A percentile compares a stretch with the other conserved stretches of the same genome.
Evolutionary conservation across 1,140 invertebrate species (phyloP).

Genomic region (Bombus pyrosoma): DNA sequence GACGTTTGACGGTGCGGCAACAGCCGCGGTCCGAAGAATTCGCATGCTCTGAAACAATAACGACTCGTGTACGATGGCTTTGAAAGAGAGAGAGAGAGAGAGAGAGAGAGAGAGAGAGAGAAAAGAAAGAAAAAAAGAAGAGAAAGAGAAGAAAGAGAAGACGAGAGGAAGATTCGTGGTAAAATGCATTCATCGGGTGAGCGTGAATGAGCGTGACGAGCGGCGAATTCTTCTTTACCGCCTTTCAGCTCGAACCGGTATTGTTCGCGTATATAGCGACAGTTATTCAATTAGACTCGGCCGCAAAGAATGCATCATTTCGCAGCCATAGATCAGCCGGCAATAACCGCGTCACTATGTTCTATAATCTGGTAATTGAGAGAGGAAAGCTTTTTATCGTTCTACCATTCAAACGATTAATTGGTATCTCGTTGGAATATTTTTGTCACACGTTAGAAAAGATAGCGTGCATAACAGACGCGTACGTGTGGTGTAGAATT

Average conservation of each 20-base stretch:
- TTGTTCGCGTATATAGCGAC: slow-evolving; percentile 26
- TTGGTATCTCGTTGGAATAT: neutral
- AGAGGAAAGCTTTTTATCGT: slow-evolving; percentile 12
- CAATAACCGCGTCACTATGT: neutral
- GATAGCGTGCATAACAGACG: neutral
- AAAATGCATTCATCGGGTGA: neutral
- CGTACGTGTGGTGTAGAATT: neutral
- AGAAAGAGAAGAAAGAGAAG: neutral
- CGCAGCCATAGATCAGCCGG: neutral
- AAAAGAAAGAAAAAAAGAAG: too few species aligned
- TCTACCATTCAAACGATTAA: neutral
- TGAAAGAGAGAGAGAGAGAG: neutral
- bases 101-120: too few species aligned
- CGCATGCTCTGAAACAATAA: neutral
- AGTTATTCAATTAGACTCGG: slow-evolving; percentile 20
- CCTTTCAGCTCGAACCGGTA: slow-evolving; percentile 26
- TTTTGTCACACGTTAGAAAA: neutral
- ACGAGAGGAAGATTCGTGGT: neutral
- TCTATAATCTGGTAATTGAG: slow-evolving; percentile 13
- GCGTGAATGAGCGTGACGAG: neutral
- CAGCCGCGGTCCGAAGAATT: slow-evolving; percentile 5
- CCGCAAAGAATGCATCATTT: neutral
- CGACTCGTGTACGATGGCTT: neutral
- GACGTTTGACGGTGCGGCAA: neutral
- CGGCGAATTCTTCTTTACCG: slow-evolving; percentile 38